A percentile compares a stretch with the other conserved stretches of the same genome.
phyloP scores from a whole-genome alignment of 2,113 vertebrate species.

The Leptocoma aspasia region DNA sequence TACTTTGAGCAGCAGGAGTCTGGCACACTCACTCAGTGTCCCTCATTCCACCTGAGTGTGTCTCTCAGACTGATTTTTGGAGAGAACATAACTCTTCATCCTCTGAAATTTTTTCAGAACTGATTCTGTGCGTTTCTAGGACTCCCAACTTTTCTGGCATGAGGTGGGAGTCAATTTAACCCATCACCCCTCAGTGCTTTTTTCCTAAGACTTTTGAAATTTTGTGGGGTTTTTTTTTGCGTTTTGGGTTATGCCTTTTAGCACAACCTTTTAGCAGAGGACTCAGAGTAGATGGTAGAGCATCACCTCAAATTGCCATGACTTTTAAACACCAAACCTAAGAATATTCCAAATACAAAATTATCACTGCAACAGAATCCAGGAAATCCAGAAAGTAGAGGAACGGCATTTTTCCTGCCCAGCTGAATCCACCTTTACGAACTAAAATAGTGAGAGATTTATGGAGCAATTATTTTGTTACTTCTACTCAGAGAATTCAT shows the following conservation, averaged over 20 bases:
- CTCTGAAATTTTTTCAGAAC: not conserved
- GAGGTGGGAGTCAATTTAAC: not conserved
- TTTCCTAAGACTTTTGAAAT: not conserved
- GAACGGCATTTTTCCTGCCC: not conserved
- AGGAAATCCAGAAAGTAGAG: not conserved
- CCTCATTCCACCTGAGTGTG: not conserved
- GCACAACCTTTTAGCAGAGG: not conserved
- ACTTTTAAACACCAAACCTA: not conserved
- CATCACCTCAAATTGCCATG: not conserved
- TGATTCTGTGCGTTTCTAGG: not conserved
- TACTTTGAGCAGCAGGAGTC: not conserved
- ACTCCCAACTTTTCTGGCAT: not conserved
- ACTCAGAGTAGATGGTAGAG: not conserved
- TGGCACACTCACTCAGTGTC: accelerated
- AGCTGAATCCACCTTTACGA: not conserved
- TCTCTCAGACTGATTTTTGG: not conserved
- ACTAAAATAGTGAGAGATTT: not conserved
- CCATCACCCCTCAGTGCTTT: not conserved
- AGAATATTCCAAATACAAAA: not conserved
- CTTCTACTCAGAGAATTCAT: not conserved
- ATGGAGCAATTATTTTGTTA: not conserved
- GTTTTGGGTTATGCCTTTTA: not conserved
- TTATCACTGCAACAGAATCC: not conserved
- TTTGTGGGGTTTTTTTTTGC: not conserved
- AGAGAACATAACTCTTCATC: not conserved